These are phyloP conservation scores for Phylloscopus trochilus DNA, from an alignment of 2,113 vertebrate species.

Conservation along the genomic window DNA sequence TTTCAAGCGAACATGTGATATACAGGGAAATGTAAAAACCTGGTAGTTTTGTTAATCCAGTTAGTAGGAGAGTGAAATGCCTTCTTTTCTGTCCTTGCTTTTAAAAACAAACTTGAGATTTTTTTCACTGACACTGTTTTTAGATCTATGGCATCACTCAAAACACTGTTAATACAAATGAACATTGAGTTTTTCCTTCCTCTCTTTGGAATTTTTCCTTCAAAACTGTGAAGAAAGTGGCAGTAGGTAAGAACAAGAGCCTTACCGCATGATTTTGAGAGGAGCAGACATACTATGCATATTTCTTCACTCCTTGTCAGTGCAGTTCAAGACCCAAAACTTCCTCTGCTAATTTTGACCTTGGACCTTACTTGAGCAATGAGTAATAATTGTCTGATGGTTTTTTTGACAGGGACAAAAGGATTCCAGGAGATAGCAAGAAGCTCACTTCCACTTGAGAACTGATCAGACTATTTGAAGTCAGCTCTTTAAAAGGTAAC, in stretches of 20 bases:
- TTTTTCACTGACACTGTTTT: background rate
- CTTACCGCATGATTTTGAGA: rapidly evolving
- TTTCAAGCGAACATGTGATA: background rate
- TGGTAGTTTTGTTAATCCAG: background rate
- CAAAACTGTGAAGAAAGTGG: background rate
- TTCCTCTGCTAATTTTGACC: slow-evolving; percentile 19
- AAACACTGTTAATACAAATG: background rate
- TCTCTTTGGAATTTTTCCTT: background rate
- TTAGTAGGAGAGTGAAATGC: background rate
- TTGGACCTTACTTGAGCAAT: background rate
- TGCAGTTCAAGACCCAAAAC: background rate
- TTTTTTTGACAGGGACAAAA: slow-evolving; percentile 9
- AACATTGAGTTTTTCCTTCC: background rate
- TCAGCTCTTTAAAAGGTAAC: slow-evolving; percentile 30
- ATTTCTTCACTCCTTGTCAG: background rate
- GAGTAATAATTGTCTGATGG: background rate
- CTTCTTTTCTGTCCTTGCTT: background rate
- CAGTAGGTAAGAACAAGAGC: background rate
- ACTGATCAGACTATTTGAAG: slow-evolving; percentile 27
- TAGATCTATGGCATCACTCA: background rate
- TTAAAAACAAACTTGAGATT: background rate
- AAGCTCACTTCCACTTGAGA: slow-evolving; percentile 24
- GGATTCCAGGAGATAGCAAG: slow-evolving; percentile 35
- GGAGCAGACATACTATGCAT: background rate
- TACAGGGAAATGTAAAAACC: background rate